These are phyloP conservation scores for Clarias pachynema DNA, from an alignment of 2,797 vertebrate species.

Conservation along the genomic window DNA sequence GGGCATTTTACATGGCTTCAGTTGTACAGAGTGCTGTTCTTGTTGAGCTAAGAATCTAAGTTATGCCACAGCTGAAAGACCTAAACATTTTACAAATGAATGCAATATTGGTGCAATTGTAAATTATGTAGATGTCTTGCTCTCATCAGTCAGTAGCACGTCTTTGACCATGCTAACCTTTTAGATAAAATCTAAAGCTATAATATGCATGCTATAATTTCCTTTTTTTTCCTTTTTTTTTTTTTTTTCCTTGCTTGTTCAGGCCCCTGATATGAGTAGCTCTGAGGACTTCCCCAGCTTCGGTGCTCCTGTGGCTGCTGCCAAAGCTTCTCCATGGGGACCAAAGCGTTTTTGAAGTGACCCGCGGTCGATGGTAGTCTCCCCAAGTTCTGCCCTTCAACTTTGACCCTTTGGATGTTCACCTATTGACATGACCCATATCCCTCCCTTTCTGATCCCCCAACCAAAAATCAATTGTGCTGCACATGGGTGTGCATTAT, in stretches of 20 bases:
- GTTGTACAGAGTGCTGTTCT: neutral
- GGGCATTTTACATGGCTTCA: neutral
- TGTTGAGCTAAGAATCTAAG: neutral
- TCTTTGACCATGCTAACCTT: neutral
- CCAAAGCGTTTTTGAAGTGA: conserved; percentile 92
- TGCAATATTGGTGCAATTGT: neutral
- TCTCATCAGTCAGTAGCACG: neutral
- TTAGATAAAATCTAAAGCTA: neutral
- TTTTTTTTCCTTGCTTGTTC: neutral
- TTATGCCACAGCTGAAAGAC: neutral
- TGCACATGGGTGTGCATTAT: conserved; percentile 21
- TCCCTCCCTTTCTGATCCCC: conserved; percentile 11
- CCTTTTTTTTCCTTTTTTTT: neutral
- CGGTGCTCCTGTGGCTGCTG: conserved; percentile 90
- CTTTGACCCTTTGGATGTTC: conserved; percentile 60
- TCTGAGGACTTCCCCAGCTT: conserved; percentile 99
- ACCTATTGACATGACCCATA: conserved; percentile 68
- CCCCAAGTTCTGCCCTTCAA: conserved; percentile 47
- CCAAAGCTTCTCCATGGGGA: conserved; percentile 94
- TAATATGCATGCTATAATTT: neutral
- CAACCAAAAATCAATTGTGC: conserved; percentile 33
- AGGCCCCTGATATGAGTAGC: conserved; percentile 99
- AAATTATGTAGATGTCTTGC: neutral
- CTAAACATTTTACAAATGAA: neutral
- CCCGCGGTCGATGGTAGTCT: conserved; percentile 55